Evolutionary conservation across 1,140 invertebrate genomes (phyloP).

Genomic region (Calliphora vicina): DNA sequence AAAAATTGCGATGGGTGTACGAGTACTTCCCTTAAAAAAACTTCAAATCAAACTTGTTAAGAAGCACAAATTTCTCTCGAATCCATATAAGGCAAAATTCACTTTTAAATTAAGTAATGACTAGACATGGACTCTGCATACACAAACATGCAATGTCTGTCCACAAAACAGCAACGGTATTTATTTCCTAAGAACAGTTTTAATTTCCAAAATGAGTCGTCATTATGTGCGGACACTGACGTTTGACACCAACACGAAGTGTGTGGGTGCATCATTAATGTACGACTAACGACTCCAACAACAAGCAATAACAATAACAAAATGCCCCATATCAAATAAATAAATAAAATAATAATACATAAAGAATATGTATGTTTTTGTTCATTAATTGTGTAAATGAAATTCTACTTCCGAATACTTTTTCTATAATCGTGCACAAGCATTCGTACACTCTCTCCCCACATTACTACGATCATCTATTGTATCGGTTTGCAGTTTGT

Average conservation of each 20-base stretch:
- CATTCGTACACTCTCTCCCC: neutral
- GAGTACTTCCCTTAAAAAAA: too few species aligned
- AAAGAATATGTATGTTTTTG: too few species aligned
- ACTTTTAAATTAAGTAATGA: neutral
- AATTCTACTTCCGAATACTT: neutral
- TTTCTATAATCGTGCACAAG: neutral
- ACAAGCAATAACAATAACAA: neutral
- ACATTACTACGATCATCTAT: neutral
- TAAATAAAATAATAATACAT: neutral
- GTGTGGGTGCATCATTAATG: neutral
- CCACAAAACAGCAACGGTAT: neutral
- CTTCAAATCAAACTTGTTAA: neutral
- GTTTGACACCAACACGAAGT: neutral
- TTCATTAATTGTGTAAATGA: neutral
- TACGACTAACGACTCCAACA: neutral
- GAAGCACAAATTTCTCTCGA: neutral
- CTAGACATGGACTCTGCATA: neutral
- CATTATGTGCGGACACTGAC: neutral
- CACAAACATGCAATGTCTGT: neutral
- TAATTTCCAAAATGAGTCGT: neutral
- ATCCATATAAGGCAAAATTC: neutral
- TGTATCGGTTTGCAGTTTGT: neutral
- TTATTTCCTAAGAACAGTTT: slow-evolving; percentile 4
- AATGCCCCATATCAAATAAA: neutral
- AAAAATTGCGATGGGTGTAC: too few species aligned